Base-by-base conservation (phyloP, 2,113 vertebrate genomes). In the Aviceda subcristata region DNA sequence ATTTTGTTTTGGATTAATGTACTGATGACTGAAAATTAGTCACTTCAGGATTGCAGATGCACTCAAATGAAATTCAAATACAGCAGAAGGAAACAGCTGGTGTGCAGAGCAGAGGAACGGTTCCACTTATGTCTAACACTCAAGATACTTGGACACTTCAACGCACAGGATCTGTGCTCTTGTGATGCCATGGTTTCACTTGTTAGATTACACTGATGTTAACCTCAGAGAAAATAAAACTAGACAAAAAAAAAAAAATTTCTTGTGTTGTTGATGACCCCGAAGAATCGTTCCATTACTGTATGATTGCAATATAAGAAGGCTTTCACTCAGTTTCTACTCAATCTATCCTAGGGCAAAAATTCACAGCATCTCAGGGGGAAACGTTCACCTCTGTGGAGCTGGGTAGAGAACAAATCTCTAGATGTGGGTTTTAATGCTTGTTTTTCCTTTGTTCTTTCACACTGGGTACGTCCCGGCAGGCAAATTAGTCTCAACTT, bases 61-160 rank as follows among this genome's bases (percentile, higher is more conserved):
- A 60, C 32, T 86, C 51, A 50, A 41, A 60, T 46, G 32, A 82
- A 17, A 51, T 34, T 26, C 6, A 27, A 0, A 38, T 43, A 19
- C 10, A 43, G 18, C 0, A 3, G 74, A 51, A 92, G 12, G 30
- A 43, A 90, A 41, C 26, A 93, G 38, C 17, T 72, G 13, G 4
- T 24, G 6, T 26, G 43, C 39, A 68, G 36, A 79, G 21, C 18
- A 79, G 19, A 56, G 11, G 11, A 45, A 77, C 23, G 34, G 22
- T 7, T 74, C 20, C 8, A 23, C 10, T 43, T 82, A 43, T 1
- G 0, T 2, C 6, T 64, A 34, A 27, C 1, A 3, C 17, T 20
- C 30, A 57, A 16, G 6, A 38, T 26, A 20, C 8, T 19, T 19
- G 7, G 20, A 16, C 4, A 13, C 57, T 94, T 68, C 50, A 74